Conservation (phyloP, 2,113 vertebrate species). For the Phasianus colchicus region DNA sequence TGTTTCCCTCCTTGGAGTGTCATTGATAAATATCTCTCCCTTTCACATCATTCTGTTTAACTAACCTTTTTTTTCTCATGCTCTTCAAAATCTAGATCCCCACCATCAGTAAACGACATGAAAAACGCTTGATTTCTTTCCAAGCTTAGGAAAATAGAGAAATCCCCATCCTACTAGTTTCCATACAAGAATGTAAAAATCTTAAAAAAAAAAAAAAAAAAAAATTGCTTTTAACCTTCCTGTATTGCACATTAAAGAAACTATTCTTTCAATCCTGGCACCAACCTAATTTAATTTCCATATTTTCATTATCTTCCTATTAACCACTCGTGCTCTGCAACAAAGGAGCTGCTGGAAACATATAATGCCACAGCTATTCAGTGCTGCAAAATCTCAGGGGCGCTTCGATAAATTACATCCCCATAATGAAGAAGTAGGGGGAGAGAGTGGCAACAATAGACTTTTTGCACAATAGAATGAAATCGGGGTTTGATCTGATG, state of each 20-base stretch:
- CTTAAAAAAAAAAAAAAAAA: not conserved
- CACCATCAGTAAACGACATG: not conserved
- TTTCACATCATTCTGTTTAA: not conserved
- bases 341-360: conserved; percentile 68
- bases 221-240: not conserved
- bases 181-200: not conserved
- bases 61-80: not conserved
- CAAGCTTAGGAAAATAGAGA: not conserved
- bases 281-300: conserved; percentile 66
- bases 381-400: conserved; percentile 42
- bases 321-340: conserved; percentile 58
- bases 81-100: not conserved
- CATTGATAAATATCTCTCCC: not conserved
- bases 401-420: conserved; percentile 50
- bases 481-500: conserved; percentile 72
- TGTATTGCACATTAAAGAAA: conserved; percentile 19
- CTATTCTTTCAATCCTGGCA: conserved; percentile 1
- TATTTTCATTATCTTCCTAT: conserved; percentile 77
- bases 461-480: conserved; percentile 34
- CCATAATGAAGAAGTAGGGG: conserved; percentile 56
- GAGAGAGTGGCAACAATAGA: conserved; percentile 29
- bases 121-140: conserved; percentile 25
- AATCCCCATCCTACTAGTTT: not conserved
- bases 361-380: conserved; percentile 9
- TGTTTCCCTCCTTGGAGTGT: not conserved